Evolutionary conservation across 2,113 vertebrate species (phyloP).

Genomic region (Pituophis catenifer): DNA sequence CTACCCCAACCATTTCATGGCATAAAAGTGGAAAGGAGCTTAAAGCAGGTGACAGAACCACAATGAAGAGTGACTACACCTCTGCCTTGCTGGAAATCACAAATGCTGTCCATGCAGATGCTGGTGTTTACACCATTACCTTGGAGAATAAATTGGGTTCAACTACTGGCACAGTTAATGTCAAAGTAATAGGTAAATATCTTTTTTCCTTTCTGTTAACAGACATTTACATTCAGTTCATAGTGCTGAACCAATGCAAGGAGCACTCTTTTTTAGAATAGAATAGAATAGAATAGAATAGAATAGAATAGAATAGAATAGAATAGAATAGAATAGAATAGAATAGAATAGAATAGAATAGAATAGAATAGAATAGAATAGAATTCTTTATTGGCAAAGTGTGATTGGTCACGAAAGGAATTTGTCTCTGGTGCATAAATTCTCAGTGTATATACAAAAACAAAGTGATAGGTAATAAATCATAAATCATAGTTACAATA

Average conservation of each 20-base stretch:
- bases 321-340: too few relatives aligned
- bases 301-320: too few relatives aligned
- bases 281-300: too few relatives aligned
- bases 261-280: too few relatives aligned
- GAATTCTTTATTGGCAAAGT: too few relatives aligned
- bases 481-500: background rate
- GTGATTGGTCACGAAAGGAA: background rate
- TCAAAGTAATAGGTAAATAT: constrained; percentile 93
- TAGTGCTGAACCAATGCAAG: background rate
- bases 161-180: constrained; percentile 83
- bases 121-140: constrained; percentile 85
- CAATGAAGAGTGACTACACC: constrained; percentile 84
- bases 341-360: too few relatives aligned
- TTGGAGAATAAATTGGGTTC: constrained; percentile 89
- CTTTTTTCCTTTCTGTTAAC: background rate
- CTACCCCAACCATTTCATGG: constrained; percentile 88
- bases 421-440: background rate
- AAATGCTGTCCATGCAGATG: constrained; percentile 82
- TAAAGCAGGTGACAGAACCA: constrained; percentile 81
- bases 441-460: background rate
- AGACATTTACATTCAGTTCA: background rate
- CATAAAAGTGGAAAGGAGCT: constrained; percentile 88
- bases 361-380: too few relatives aligned
- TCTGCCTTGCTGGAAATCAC: constrained; percentile 84
- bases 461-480: background rate